Evolutionary conservation across 2,888 invertebrate species (phyloP).

Genomic region (Leptopilina syphax): DNA sequence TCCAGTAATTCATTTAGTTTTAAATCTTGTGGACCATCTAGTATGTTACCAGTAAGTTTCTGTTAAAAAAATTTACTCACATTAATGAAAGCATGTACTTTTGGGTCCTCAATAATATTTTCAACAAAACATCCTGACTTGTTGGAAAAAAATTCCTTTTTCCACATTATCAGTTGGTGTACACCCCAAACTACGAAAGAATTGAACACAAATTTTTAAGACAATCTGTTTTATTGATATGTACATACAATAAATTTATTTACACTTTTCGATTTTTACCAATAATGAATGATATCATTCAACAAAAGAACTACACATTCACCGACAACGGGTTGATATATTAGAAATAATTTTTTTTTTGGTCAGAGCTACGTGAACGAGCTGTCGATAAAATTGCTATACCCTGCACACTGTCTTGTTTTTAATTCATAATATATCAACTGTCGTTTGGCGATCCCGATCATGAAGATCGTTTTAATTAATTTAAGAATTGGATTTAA

Average conservation of each 20-base stretch:
- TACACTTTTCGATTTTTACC: constrained; percentile 61
- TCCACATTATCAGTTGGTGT: no score
- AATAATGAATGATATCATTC: constrained; percentile 15
- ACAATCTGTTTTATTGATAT: constrained; percentile 75
- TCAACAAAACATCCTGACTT: no score
- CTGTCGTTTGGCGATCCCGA: constrained; percentile 18
- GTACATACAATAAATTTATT: constrained; percentile 75
- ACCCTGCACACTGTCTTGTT: constrained; percentile 62
- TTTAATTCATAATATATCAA: constrained; percentile 23
- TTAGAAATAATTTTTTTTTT: constrained; percentile 60
- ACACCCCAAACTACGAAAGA: not conserved
- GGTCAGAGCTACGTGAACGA: constrained; percentile 65
- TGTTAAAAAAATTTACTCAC: no score
- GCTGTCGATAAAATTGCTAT: constrained; percentile 62
- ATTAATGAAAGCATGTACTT: no score
- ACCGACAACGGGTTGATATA: constrained; percentile 68
- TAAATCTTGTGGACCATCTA: no score
- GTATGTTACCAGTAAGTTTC: no score
- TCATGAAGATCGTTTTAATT: constrained; percentile 11
- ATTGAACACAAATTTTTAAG: constrained; percentile 50
- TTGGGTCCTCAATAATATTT: no score
- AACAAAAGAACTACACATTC: constrained; percentile 71
- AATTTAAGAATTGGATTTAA: constrained; percentile 10
- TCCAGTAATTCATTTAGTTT: no score
- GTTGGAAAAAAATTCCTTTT: no score